Evolutionary conservation across 2,113 vertebrate species (phyloP).

Genomic region (Apteryx mantelli): DNA sequence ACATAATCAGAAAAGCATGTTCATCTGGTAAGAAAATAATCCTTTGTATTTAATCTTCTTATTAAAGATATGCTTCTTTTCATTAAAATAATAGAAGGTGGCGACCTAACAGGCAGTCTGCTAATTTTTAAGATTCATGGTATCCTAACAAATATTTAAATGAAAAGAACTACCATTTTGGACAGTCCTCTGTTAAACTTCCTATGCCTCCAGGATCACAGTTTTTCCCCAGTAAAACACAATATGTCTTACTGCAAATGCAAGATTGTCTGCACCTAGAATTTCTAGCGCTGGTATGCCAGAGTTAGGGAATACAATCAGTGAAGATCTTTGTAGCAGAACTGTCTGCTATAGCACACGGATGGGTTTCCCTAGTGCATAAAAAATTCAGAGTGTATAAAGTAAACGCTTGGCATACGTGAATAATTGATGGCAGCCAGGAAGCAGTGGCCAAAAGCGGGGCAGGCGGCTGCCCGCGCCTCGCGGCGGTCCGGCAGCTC

Average conservation of each 20-base stretch:
- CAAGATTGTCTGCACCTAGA: not conserved
- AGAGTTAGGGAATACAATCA: not conserved
- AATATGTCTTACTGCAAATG: not conserved
- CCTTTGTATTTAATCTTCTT: not conserved
- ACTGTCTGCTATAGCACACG: not conserved
- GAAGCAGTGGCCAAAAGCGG: conserved; percentile 23
- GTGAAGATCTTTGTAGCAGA: no score
- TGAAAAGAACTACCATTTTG: not conserved
- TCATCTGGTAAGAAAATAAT: not conserved
- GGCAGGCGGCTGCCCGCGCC: not conserved
- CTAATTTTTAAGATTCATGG: not conserved
- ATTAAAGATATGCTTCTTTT: not conserved
- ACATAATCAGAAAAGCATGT: not conserved
- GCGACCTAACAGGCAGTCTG: not conserved
- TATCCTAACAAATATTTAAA: not conserved
- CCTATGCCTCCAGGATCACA: not conserved
- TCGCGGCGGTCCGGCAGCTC: not conserved
- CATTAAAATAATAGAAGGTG: not conserved
- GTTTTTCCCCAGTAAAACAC: not conserved
- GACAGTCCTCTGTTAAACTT: not conserved
- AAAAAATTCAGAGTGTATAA: not conserved
- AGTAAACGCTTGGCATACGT: not conserved
- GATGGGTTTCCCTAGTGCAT: not conserved
- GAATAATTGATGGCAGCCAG: not conserved
- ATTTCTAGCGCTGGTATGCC: not conserved